Conservation (phyloP, 2,888 invertebrate genomes). For the Gymnoscelis rufifasciata region DNA sequence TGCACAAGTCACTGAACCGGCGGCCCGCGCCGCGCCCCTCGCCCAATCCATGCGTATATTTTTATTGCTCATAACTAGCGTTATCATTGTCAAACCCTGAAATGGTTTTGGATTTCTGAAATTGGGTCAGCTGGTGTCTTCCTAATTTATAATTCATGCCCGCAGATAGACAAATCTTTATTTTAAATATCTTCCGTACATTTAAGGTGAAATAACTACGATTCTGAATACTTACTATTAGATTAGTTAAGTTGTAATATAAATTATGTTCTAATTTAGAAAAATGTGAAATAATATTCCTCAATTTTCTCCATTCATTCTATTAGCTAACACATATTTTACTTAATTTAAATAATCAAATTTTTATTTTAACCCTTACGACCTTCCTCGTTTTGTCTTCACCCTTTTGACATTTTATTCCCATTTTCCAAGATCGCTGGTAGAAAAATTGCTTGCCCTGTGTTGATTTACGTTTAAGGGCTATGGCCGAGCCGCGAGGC, state of each 20-base stretch:
- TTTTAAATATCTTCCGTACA: too few species aligned
- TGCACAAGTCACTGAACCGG: slow-evolving; percentile 71
- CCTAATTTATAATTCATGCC: slow-evolving; percentile 15
- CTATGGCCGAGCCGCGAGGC: slow-evolving; percentile 17
- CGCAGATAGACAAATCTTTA: too few species aligned
- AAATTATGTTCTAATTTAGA: too few species aligned
- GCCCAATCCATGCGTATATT: slow-evolving; percentile 54
- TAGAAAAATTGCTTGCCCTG: slow-evolving; percentile 4
- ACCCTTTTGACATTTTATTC: slow-evolving; percentile 14
- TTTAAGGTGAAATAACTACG: too few species aligned
- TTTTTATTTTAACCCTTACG: too few species aligned
- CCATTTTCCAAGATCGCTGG: slow-evolving; percentile 1
- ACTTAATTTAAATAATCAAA: too few species aligned
- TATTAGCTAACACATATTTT: too few species aligned
- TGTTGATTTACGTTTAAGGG: slow-evolving; percentile 8
- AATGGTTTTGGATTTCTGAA: slow-evolving; percentile 58
- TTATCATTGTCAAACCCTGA: slow-evolving; percentile 68
- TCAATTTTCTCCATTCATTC: too few species aligned
- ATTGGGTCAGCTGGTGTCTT: slow-evolving; percentile 58
- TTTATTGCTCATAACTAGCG: slow-evolving; percentile 53
- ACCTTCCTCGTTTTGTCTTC: too few species aligned
- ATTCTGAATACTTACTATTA: too few species aligned
- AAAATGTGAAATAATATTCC: too few species aligned
- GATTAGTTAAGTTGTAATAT: too few species aligned
- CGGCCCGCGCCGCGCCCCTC: slow-evolving; percentile 49